Evolutionary conservation across 2,113 vertebrate species (phyloP).

Genomic region (Monopterus albus): DNA sequence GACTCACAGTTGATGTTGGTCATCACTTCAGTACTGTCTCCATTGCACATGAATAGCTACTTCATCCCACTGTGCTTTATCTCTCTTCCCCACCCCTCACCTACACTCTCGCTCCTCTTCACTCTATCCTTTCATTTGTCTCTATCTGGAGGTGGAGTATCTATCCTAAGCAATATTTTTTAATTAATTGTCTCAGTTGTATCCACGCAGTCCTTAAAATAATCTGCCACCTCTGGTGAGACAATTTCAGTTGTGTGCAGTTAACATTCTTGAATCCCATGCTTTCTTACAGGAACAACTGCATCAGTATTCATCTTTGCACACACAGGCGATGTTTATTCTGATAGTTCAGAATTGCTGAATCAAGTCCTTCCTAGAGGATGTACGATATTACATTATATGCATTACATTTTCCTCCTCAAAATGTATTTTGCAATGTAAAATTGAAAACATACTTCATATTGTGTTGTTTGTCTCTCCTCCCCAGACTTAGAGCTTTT

Average conservation of each 20-base stretch:
- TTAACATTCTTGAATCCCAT: background rate
- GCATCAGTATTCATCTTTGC: background rate
- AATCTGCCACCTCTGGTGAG: background rate
- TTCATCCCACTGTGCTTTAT: slow-evolving; percentile 29
- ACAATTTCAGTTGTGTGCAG: background rate
- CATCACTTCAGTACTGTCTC: slow-evolving; percentile 43
- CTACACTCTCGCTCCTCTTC: background rate
- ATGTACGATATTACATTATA: background rate
- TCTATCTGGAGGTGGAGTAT: background rate
- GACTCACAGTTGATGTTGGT: slow-evolving; percentile 41
- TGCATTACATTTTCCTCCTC: background rate
- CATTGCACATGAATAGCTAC: slow-evolving; percentile 36
- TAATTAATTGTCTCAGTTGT: background rate
- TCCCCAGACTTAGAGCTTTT: too few species aligned
- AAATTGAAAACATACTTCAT: background rate
- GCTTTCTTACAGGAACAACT: too few species aligned
- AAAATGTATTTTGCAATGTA: background rate
- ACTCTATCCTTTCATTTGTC: background rate
- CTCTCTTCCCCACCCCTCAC: background rate
- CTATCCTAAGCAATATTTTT: background rate
- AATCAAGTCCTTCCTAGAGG: background rate
- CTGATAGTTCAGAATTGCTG: background rate
- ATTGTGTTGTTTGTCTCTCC: too few species aligned
- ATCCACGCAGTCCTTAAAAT: background rate
- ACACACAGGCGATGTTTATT: background rate